phyloP scores from a whole-genome alignment of 2,113 vertebrate genomes.

The Camarhynchus parvulus region DNA sequence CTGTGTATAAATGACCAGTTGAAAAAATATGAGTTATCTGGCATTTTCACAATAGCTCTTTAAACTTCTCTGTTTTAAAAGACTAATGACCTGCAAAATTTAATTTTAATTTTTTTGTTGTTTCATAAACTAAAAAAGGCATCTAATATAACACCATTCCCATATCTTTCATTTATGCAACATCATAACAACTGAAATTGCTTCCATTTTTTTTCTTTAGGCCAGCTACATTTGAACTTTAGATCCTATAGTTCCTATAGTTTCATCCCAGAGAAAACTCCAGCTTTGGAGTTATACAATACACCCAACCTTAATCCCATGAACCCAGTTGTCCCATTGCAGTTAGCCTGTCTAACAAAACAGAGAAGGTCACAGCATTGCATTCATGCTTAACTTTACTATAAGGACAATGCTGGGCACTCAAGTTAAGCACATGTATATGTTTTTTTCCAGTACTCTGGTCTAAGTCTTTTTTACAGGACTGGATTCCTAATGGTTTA shows the following conservation, averaged over 20 bases:
- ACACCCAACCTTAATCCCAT: neutral
- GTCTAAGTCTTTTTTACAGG: neutral
- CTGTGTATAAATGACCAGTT: neutral
- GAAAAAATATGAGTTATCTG: neutral
- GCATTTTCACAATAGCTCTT: slow-evolving; percentile 11
- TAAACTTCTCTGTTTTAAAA: slow-evolving; percentile 7
- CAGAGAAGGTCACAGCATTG: neutral
- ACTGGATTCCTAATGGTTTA: slow-evolving; percentile 27
- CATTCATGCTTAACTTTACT: neutral
- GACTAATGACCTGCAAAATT: neutral
- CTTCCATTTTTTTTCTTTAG: neutral
- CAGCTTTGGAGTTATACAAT: neutral
- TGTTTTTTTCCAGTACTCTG: neutral
- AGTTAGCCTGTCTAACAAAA: neutral
- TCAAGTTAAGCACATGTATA: neutral
- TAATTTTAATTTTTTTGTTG: neutral
- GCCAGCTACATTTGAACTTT: neutral
- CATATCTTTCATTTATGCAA: neutral
- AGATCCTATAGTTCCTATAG: neutral
- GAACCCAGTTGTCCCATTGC: neutral
- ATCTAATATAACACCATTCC: neutral
- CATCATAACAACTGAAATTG: neutral
- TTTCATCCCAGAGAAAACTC: neutral
- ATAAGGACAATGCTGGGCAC: neutral
- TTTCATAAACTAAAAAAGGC: neutral